These are phyloP conservation scores for Genyomyrus donnyi DNA, from an alignment of 2,113 vertebrate genomes.

Conservation along the genomic window DNA sequence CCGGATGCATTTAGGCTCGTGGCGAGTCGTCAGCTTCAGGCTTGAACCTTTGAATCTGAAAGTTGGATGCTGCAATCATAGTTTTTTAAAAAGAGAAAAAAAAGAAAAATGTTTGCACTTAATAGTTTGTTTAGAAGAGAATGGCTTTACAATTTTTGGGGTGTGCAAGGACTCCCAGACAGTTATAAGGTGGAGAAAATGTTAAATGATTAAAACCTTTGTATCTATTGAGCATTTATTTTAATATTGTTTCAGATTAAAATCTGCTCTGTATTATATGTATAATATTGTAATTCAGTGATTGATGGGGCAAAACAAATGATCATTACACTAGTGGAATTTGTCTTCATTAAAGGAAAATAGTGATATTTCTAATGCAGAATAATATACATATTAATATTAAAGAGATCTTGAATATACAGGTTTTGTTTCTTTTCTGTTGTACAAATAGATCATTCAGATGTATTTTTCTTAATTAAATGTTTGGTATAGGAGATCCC, in stretches of 20 bases:
- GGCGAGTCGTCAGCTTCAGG: slow-evolving; percentile 61
- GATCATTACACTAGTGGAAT: slow-evolving; percentile 74
- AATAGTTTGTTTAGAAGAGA: slow-evolving; percentile 76
- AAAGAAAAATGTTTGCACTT: slow-evolving; percentile 78
- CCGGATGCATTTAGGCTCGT: slow-evolving; percentile 64
- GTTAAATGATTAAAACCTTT: slow-evolving; percentile 64
- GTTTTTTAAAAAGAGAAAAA: slow-evolving; percentile 53
- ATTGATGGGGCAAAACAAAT: slow-evolving; percentile 60
- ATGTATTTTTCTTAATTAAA: slow-evolving; percentile 49
- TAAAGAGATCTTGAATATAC: slow-evolving; percentile 83
- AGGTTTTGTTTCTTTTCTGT: slow-evolving; percentile 53
- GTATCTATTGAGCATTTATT: slow-evolving; percentile 89
- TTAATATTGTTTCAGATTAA: slow-evolving; percentile 72
- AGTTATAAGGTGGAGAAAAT: slow-evolving; percentile 66
- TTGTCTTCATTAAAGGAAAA: slow-evolving; percentile 60
- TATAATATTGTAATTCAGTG: slow-evolving; percentile 61
- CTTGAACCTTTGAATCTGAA: slow-evolving; percentile 71
- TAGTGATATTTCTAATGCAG: slow-evolving; percentile 89
- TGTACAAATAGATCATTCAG: slow-evolving; percentile 43
- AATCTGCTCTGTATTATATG: slow-evolving; percentile 55
- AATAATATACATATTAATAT: slow-evolving; percentile 78
- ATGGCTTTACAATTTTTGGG: slow-evolving; percentile 70
- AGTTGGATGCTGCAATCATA: slow-evolving; percentile 79
- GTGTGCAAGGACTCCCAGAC: slow-evolving; percentile 63
- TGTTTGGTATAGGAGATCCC: slow-evolving; percentile 44